A percentile compares a stretch with the other conserved stretches of the same genome.
Evolutionary conservation across 2,797 vertebrate genomes (phyloP).

Genomic region (Spizella passerina): DNA sequence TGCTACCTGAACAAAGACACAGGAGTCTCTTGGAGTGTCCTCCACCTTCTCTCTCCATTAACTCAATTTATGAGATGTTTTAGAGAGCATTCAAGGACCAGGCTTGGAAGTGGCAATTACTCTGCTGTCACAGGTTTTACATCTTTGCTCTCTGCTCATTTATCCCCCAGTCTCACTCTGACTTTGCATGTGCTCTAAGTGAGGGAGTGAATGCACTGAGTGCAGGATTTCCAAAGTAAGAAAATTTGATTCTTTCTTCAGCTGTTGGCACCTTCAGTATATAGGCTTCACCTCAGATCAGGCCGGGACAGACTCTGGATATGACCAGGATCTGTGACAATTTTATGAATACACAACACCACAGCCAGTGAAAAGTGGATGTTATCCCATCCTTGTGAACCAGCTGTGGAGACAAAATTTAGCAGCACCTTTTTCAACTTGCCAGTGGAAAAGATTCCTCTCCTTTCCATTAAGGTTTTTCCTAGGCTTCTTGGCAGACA

Average conservation of each 20-base stretch:
- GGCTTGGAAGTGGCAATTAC: constrained; percentile 12
- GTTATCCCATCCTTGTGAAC: not conserved
- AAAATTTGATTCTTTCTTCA: not conserved
- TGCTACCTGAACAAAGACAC: not conserved
- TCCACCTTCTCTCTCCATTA: not conserved
- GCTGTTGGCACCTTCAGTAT: not conserved
- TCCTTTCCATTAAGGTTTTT: not conserved
- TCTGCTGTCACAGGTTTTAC: not conserved
- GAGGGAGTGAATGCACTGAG: not conserved
- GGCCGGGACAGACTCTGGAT: not conserved
- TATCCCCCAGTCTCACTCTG: not conserved
- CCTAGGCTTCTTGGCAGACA: not conserved
- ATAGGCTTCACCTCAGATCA: not conserved
- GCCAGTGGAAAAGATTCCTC: not conserved
- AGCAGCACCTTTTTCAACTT: not conserved
- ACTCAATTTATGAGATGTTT: constrained; percentile 1
- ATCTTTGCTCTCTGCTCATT: not conserved
- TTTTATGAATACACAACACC: not conserved
- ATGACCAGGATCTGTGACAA: not conserved
- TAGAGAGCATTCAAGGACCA: not conserved
- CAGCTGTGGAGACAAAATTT: not conserved
- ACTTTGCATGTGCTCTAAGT: not conserved
- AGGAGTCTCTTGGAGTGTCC: not conserved
- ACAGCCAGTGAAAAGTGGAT: not conserved
- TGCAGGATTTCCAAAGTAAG: not conserved